A percentile compares a stretch with the other conserved stretches of the same genome.
Evolutionary conservation across 1,140 invertebrate genomes (phyloP).

Genomic region (Hylyphantes graminicola): DNA sequence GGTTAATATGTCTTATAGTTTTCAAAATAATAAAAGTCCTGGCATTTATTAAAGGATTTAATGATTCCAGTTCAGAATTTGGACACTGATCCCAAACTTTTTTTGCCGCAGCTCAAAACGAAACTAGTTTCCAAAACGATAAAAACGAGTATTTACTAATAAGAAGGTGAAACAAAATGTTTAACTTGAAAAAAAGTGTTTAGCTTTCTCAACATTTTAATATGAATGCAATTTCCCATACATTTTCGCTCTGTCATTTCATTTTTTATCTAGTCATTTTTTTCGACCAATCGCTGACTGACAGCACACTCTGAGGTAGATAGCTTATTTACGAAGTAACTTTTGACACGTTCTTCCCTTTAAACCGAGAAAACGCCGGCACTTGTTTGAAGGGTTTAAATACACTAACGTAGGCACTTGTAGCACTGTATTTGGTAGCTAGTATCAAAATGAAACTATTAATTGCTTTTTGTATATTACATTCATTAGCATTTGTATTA

Average conservation of each 20-base stretch:
- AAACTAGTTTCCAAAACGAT: too few relatives aligned
- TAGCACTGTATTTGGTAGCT: not conserved
- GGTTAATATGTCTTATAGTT: not conserved
- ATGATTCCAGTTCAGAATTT: not conserved
- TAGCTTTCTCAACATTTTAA: too few relatives aligned
- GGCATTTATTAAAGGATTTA: not conserved
- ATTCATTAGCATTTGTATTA: conserved; percentile 8
- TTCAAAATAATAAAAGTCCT: not conserved
- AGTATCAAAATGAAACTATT: conserved; percentile 22
- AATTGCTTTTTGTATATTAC: not conserved
- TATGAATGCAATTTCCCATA: too few relatives aligned
- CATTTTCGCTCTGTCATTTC: too few relatives aligned
- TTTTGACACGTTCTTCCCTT: conserved; percentile 45
- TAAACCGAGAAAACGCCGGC: conserved; percentile 30
- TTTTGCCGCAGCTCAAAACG: too few relatives aligned
- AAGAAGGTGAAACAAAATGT: too few relatives aligned
- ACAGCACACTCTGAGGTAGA: conserved; percentile 47
- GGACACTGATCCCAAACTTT: too few relatives aligned
- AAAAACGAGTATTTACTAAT: too few relatives aligned
- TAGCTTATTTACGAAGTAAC: conserved; percentile 10
- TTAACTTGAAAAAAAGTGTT: too few relatives aligned
- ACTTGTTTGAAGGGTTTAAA: not conserved
- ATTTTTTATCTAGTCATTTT: conserved; percentile 23
- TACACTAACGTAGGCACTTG: not conserved
- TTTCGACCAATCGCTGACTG: conserved; percentile 51